phyloP scores from a whole-genome alignment of 2,797 vertebrate species.

The Sardinella longiceps region DNA sequence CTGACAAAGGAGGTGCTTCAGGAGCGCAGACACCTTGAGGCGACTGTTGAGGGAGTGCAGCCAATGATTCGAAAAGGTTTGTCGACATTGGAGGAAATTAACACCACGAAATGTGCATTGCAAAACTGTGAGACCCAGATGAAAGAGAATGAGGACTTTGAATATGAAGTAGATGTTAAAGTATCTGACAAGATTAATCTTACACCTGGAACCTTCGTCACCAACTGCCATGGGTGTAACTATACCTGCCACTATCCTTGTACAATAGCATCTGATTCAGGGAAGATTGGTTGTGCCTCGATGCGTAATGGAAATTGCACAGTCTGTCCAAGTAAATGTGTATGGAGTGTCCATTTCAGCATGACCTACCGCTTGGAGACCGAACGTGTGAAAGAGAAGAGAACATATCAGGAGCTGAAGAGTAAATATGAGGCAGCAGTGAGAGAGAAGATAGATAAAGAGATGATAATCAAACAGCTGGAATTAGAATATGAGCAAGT shows the following conservation, averaged over 20 bases:
- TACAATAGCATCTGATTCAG: fast-evolving
- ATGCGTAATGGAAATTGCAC: slow-evolving; percentile 40
- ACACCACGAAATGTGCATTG: slow-evolving; percentile 5
- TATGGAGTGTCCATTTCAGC: slow-evolving; percentile 39
- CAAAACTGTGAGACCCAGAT: slow-evolving; percentile 39
- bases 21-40: slow-evolving; percentile 27
- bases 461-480: not conserved
- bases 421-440: slow-evolving; percentile 45
- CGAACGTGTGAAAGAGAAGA: slow-evolving; percentile 22
- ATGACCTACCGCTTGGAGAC: slow-evolving; percentile 46
- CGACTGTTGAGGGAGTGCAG: slow-evolving; percentile 39
- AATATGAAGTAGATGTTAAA: not conserved
- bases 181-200: not conserved
- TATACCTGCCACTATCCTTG: slow-evolving; percentile 54
- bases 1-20: slow-evolving; percentile 46
- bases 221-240: slow-evolving; percentile 51
- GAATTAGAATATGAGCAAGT: not conserved
- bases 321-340: slow-evolving; percentile 44
- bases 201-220: slow-evolving; percentile 23
- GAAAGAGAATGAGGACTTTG: slow-evolving; percentile 46
- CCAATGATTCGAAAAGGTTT: slow-evolving; percentile 24
- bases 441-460: not conserved
- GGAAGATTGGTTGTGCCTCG: fast-evolving
- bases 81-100: slow-evolving; percentile 45
- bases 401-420: slow-evolving; percentile 41